Evolutionary conservation across 2,888 invertebrate genomes (phyloP).

Genomic region (Idaea straminata): DNA sequence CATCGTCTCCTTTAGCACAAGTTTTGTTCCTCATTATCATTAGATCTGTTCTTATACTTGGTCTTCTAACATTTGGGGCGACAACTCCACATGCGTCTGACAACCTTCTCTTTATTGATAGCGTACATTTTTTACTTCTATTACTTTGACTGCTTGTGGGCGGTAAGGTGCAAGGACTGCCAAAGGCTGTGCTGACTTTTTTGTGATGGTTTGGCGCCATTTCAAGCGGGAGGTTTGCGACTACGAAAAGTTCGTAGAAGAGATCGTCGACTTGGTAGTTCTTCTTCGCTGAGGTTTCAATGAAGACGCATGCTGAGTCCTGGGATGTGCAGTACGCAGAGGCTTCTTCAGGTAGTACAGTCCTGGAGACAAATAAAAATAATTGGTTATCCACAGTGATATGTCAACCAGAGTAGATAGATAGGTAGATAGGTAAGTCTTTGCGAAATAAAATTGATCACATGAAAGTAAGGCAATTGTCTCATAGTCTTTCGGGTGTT

Average conservation of each 20-base stretch:
- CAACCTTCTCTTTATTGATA: slow-evolving; percentile 89
- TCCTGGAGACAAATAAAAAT: slow-evolving; percentile 68
- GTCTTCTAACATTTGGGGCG: slow-evolving; percentile 92
- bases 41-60: slow-evolving; percentile 92
- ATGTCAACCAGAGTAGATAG: too few species aligned
- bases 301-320: slow-evolving; percentile 87
- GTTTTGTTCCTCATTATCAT: slow-evolving; percentile 93
- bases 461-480: too few species aligned
- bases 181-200: slow-evolving; percentile 87
- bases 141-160: slow-evolving; percentile 83
- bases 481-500: too few species aligned
- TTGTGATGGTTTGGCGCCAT: slow-evolving; percentile 95
- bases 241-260: slow-evolving; percentile 90
- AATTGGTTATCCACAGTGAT: background rate
- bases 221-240: slow-evolving; percentile 90
- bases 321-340: slow-evolving; percentile 88
- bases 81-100: slow-evolving; percentile 94
- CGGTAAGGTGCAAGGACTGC: slow-evolving; percentile 87
- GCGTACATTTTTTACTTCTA: slow-evolving; percentile 86
- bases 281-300: slow-evolving; percentile 91
- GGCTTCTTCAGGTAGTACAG: slow-evolving; percentile 88
- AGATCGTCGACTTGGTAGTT: slow-evolving; percentile 90
- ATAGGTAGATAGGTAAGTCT: too few species aligned
- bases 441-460: too few species aligned
- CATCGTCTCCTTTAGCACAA: slow-evolving; percentile 85